Evolutionary conservation across 2,113 vertebrate species (phyloP).

Genomic region (Sturnus vulgaris): DNA sequence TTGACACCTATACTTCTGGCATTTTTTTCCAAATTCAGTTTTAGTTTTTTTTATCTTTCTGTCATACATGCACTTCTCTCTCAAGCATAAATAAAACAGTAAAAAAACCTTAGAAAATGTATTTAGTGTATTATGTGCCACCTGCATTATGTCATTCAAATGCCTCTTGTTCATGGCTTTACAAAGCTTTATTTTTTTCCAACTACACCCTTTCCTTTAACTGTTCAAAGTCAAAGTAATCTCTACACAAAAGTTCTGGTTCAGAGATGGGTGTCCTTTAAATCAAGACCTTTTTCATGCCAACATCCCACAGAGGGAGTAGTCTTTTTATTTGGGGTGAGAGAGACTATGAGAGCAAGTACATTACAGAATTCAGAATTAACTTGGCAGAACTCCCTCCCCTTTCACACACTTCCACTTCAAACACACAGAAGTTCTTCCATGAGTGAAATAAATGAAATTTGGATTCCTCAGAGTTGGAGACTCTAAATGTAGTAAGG

Average conservation of each 20-base stretch:
- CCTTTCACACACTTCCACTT: conserved; percentile 6
- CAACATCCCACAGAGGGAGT: background rate
- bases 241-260: background rate
- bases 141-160: background rate
- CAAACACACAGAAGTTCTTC: background rate
- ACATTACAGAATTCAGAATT: background rate
- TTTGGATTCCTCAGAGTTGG: background rate
- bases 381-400: background rate
- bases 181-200: background rate
- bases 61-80: background rate
- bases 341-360: background rate
- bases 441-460: background rate
- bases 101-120: background rate
- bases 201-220: background rate
- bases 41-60: background rate
- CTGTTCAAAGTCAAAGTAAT: background rate
- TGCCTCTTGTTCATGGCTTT: background rate
- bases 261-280: background rate
- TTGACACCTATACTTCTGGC: background rate
- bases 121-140: background rate
- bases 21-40: background rate
- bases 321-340: background rate
- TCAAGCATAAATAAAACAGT: background rate
- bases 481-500: background rate
- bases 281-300: background rate